Conservation (phyloP, 2,797 vertebrate genomes). For the Myotis myotis region DNA sequence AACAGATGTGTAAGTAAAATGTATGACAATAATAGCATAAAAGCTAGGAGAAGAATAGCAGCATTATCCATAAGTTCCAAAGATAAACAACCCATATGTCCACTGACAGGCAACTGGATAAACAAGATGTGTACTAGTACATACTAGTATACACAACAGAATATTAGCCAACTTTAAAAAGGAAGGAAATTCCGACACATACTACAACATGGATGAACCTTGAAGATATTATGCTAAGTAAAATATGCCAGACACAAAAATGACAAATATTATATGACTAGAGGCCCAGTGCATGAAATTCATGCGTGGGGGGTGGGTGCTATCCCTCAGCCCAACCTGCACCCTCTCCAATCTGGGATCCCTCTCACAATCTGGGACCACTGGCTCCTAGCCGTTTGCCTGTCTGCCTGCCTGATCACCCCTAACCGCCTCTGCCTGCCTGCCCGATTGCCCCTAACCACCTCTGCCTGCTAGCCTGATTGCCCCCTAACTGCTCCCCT, state of each 20-base stretch:
- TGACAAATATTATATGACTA: background rate
- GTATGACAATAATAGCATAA: background rate
- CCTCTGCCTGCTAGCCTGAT: too few species aligned
- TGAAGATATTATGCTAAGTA: background rate
- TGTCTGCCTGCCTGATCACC: too few species aligned
- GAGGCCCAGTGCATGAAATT: too few species aligned
- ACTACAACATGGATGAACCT: background rate
- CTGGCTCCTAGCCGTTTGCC: too few species aligned
- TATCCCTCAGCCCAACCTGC: too few species aligned
- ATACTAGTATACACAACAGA: background rate
- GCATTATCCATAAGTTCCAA: background rate
- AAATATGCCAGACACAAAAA: background rate
- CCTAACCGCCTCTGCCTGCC: too few species aligned
- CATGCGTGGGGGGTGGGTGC: too few species aligned
- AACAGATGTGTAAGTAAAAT: background rate
- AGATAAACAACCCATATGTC: background rate
- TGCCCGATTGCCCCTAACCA: too few species aligned
- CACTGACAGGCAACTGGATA: background rate
- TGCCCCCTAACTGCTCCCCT: too few species aligned
- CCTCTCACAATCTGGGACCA: too few species aligned
- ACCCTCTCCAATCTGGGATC: too few species aligned
- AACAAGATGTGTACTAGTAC: background rate
- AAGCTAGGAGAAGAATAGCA: background rate
- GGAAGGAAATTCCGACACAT: background rate
- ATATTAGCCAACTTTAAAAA: background rate